These are phyloP conservation scores for Smutsia gigantea DNA, from an alignment of 2,797 vertebrate genomes.

Conservation along the genomic window DNA sequence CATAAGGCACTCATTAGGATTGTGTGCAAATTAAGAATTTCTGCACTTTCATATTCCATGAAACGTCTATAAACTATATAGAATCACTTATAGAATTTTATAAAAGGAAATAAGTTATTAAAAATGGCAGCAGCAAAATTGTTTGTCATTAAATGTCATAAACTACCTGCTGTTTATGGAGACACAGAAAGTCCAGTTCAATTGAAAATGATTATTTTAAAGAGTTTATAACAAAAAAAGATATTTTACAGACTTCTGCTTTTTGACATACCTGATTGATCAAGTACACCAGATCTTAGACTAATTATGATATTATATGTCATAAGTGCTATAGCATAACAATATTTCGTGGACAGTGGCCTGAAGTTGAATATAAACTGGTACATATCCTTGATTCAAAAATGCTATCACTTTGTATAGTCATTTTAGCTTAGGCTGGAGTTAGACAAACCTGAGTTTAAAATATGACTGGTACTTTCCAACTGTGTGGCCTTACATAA, in stretches of 20 bases:
- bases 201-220: not conserved
- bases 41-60: not conserved
- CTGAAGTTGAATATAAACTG: not conserved
- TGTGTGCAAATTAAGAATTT: not conserved
- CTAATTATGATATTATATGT: not conserved
- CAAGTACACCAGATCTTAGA: not conserved
- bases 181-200: not conserved
- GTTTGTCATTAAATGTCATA: not conserved
- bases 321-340: not conserved
- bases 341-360: not conserved
- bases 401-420: not conserved
- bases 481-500: not conserved
- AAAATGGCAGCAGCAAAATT: not conserved
- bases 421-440: not conserved
- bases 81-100: conserved; percentile 2
- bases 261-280: not conserved
- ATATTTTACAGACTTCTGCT: not conserved
- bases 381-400: not conserved
- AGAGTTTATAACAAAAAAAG: not conserved
- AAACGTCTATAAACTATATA: conserved; percentile 9
- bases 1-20: not conserved
- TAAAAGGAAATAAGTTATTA: not conserved
- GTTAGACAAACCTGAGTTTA: not conserved
- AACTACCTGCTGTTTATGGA: not conserved
- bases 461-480: not conserved